Evolutionary conservation across 2,797 vertebrate genomes (phyloP), one percentile per base, ranked within the genome.

Genomic region (Scomberomorus guttatus): DNA sequence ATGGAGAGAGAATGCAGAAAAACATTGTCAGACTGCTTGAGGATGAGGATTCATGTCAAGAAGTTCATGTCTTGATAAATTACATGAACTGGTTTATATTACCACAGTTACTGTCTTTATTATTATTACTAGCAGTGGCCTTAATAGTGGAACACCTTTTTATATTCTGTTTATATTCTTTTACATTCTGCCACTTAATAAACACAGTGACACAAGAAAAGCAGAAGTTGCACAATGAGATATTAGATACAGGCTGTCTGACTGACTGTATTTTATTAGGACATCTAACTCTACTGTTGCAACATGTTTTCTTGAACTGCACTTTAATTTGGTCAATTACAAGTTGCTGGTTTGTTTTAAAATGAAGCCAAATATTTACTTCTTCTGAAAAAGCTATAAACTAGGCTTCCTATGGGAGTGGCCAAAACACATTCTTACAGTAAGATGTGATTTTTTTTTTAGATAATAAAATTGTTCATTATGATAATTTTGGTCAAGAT

Each of bases 181-280:
- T 65, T 56, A 65, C 37, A n/a, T 48, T 63, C 29, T 70, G 58
- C 39, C 22, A 57, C 48, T 55, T 4, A 24, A 3, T 37, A 12
- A n/a, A 25, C 3, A 34, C 18, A n/a, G n/a, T 25, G 51, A 39
- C 51, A 25, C 20, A 25, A n/a, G 18, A 48, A 63, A 77, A 70
- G 42, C 59, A 69, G 59, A 63, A 63, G 51, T 56, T 62, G 57
- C 56, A 46, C n/a, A 37, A 15, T 11, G 64, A 56, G 9, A 57
- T 56, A 58, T 59, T 66, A 29, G 7, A 66, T 44, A 54, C 20
- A 51, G 17, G 1, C 15, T 25, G 11, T 70, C 34, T 37, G 14
- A 12, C 44, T 12, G 7, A 12, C 44, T 14, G 7, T 50, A 9
- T 52, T 34, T 25, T 3, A 24, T n/a, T 48, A 48, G 44, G 15